phyloP scores from a whole-genome alignment of 1,140 invertebrate genomes.

The Ruditapes philippinarum region DNA sequence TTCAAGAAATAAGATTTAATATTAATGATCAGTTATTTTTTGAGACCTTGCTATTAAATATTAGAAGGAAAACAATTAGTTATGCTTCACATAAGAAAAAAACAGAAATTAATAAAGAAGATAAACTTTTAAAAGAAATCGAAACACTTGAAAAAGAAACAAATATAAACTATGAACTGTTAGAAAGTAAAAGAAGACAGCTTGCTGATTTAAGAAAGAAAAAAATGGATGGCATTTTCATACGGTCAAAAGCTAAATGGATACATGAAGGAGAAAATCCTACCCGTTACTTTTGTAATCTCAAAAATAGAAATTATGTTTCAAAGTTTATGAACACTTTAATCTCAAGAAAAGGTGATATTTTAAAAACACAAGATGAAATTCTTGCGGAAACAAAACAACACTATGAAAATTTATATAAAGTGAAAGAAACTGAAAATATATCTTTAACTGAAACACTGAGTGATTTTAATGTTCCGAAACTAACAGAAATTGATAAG shows the following conservation, averaged over 20 bases:
- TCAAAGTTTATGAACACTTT: constrained; percentile 21
- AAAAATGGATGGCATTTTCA: neutral
- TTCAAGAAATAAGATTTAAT: neutral
- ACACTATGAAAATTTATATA: constrained; percentile 22
- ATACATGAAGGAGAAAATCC: constrained; percentile 29
- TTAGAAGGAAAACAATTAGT: neutral
- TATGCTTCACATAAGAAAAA: neutral
- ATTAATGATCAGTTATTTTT: constrained; percentile 13
- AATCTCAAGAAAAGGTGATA: neutral
- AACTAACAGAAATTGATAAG: neutral
- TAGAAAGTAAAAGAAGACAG: neutral
- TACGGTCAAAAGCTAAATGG: constrained; percentile 1
- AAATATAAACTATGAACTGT: neutral
- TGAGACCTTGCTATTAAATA: too few species aligned
- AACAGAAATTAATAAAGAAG: neutral
- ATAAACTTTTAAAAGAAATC: neutral
- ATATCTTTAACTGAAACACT: neutral
- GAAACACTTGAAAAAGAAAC: neutral
- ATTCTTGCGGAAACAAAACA: neutral
- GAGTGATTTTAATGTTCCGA: neutral
- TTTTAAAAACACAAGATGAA: neutral
- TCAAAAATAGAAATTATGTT: constrained; percentile 2
- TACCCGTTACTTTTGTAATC: neutral
- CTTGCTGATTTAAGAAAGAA: neutral
- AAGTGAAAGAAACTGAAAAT: neutral